phyloP scores from a whole-genome alignment of 2,113 vertebrate genomes.

The Hassar affinis region DNA sequence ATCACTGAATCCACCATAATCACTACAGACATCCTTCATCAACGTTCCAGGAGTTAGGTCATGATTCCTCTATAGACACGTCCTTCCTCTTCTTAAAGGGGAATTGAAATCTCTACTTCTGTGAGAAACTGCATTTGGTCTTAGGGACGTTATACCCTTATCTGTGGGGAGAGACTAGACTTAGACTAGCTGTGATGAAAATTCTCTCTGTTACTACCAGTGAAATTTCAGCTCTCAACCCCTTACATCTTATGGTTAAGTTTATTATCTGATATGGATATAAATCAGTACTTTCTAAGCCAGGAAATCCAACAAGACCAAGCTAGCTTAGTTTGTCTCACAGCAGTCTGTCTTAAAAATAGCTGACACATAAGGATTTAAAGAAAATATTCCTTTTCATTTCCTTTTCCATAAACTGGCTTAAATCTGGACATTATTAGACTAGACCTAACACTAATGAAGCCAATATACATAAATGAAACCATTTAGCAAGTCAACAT shows the following conservation, averaged over 20 bases:
- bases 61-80: not conserved
- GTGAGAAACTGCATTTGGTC: constrained; percentile 14
- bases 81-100: not conserved
- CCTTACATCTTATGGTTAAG: not conserved
- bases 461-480: not conserved
- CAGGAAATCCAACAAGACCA: not conserved
- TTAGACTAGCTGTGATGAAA: not conserved
- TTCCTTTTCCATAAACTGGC: not conserved
- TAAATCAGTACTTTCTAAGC: not conserved
- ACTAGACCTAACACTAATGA: not conserved
- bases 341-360: not conserved
- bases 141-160: not conserved
- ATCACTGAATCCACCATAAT: not conserved
- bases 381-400: not conserved
- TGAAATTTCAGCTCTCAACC: not conserved
- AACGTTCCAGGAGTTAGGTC: not conserved
- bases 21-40: not conserved
- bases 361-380: too few relatives aligned
- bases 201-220: not conserved
- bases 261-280: not conserved
- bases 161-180: not conserved
- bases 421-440: too few relatives aligned
- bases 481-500: too few relatives aligned
- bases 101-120: constrained; percentile 33
- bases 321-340: not conserved